Percentiles rank a stretch among this genome's conserved stretches.
Evolutionary conservation across 2,888 invertebrate genomes (phyloP).

Genomic region (Torymus auratus): DNA sequence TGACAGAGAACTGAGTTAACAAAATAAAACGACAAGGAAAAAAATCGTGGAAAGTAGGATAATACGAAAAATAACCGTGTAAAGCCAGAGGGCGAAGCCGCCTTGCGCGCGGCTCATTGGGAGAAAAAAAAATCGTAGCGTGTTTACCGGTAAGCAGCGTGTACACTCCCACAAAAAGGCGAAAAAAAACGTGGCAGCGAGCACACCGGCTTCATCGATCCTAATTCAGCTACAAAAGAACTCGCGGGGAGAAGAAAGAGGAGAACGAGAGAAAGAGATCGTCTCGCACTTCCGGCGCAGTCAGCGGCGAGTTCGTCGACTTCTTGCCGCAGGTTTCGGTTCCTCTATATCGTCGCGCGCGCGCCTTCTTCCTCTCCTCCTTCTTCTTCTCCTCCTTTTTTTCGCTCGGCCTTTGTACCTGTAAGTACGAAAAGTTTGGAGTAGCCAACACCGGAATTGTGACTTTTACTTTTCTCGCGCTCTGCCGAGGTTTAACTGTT

Average conservation of each 20-base stretch:
- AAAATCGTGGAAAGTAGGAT: too few relatives aligned
- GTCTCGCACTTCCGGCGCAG: conserved; percentile 49
- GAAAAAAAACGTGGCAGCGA: conserved; percentile 25
- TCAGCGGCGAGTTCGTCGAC: conserved; percentile 43
- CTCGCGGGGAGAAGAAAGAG: conserved; percentile 15
- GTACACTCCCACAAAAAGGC: conserved; percentile 43
- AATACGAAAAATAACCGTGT: too few relatives aligned
- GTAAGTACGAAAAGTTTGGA: conserved; percentile 20
- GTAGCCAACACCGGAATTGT: neutral
- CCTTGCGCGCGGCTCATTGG: too few relatives aligned
- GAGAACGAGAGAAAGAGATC: neutral
- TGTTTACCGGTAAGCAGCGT: conserved; percentile 64
- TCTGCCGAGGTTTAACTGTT: neutral
- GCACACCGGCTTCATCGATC: conserved; percentile 43
- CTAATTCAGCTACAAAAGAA: conserved; percentile 57
- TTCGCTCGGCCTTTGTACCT: neutral
- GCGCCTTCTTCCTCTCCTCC: neutral
- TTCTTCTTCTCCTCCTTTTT: conserved; percentile 7
- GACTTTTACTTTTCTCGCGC: conserved; percentile 39
- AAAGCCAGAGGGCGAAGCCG: too few relatives aligned
- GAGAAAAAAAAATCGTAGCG: conserved; percentile 18
- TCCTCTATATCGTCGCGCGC: neutral
- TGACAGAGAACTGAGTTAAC: too few relatives aligned
- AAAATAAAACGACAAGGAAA: neutral
- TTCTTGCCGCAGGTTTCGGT: conserved; percentile 7